phyloP scores from a whole-genome alignment of 2,113 vertebrate genomes.

The Serilophus lunatus region DNA sequence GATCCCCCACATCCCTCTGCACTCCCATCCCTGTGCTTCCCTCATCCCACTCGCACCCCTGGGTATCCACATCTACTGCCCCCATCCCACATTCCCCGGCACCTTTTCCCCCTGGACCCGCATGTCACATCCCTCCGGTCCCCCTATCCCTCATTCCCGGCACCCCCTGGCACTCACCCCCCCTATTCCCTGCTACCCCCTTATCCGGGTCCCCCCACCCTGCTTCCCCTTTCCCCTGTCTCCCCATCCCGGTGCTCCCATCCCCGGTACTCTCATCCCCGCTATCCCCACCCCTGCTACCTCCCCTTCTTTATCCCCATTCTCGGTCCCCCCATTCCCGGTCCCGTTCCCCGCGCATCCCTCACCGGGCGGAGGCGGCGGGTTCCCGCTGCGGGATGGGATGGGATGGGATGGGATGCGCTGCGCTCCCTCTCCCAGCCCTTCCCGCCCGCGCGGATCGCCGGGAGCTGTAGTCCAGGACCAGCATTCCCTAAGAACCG shows the following conservation, averaged over 20 bases:
- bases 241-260: background rate
- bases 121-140: background rate
- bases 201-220: too few species aligned
- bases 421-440: background rate
- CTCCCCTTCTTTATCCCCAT: too few species aligned
- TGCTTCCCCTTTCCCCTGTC: background rate
- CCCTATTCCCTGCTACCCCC: background rate
- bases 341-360: background rate
- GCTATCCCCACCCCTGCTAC: too few species aligned
- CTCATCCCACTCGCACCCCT: background rate
- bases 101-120: background rate
- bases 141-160: background rate
- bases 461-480: constrained; percentile 41
- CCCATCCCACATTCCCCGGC: background rate
- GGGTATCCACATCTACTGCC: background rate
- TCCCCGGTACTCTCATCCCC: background rate
- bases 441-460: constrained; percentile 6
- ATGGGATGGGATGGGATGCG: background rate
- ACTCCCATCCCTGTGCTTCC: background rate
- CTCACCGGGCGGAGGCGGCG: background rate
- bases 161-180: background rate
- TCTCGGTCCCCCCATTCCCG: too few species aligned
- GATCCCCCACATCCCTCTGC: background rate
- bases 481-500: background rate
- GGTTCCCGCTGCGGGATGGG: background rate